Evolutionary conservation across 2,113 vertebrate genomes (phyloP).

Genomic region (Paraplagusia blochii): DNA sequence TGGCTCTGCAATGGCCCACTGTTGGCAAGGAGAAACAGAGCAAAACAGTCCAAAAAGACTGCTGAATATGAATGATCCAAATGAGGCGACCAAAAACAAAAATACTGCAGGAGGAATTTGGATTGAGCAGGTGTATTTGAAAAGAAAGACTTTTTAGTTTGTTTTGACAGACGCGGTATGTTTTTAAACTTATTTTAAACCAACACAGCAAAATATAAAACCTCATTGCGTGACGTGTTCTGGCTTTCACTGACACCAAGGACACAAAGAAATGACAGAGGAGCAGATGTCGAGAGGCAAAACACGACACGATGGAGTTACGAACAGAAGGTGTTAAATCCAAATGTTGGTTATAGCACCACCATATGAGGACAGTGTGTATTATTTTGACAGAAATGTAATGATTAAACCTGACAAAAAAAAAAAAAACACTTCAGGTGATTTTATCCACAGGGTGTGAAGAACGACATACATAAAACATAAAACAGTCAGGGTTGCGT

Average conservation of each 20-base stretch:
- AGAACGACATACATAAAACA: constrained; percentile 7
- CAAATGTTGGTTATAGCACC: constrained; percentile 37
- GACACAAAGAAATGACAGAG: constrained; percentile 48
- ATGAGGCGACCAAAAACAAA: constrained; percentile 22
- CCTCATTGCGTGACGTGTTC: constrained; percentile 57
- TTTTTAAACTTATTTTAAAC: constrained; percentile 54
- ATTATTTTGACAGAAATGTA: no score
- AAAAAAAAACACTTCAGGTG: no score
- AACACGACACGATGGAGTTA: constrained; percentile 55
- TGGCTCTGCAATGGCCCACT: constrained; percentile 19
- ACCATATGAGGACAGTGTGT: constrained; percentile 16
- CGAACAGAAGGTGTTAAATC: constrained; percentile 42
- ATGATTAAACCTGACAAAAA: no score
- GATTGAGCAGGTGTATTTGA: constrained; percentile 34
- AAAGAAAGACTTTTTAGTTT: constrained; percentile 58
- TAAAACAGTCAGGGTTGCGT: constrained; percentile 44
- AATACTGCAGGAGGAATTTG: constrained; percentile 37
- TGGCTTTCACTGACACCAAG: constrained; percentile 54
- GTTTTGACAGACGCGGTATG: constrained; percentile 61
- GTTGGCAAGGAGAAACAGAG: background rate
- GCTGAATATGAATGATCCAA: constrained; percentile 39
- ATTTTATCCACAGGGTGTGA: background rate
- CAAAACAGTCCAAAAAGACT: constrained; percentile 14
- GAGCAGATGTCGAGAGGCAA: constrained; percentile 44
- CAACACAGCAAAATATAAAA: constrained; percentile 65